These are phyloP conservation scores for Notechis scutatus DNA, from an alignment of 2,113 vertebrate species.

Conservation along the genomic window DNA sequence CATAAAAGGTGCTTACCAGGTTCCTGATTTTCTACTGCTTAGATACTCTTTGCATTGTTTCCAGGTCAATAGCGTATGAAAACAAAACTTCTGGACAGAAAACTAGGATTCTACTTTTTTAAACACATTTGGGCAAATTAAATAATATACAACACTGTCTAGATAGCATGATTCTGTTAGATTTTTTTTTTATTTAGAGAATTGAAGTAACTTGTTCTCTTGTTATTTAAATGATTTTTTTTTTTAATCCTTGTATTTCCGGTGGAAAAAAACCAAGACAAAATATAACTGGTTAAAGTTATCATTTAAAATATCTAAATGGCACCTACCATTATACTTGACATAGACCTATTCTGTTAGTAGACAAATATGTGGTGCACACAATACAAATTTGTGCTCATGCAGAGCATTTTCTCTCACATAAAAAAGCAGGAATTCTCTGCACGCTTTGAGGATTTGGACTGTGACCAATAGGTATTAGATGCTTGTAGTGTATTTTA, in stretches of 20 bases:
- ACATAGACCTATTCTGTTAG: not conserved
- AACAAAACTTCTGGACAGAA: not conserved
- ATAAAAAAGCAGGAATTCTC: not conserved
- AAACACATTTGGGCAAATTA: not conserved
- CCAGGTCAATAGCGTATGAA: not conserved
- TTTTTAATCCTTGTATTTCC: not conserved
- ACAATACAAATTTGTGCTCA: not conserved
- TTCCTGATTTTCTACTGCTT: not conserved
- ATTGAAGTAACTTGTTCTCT: not conserved
- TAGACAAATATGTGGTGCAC: not conserved
- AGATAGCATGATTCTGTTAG: not conserved
- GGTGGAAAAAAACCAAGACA: not conserved
- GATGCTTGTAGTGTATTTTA: slow-evolving; percentile 36
- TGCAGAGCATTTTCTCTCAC: not conserved
- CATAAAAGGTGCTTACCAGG: not conserved
- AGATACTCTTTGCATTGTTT: not conserved
- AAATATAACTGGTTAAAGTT: not conserved
- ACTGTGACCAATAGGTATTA: slow-evolving; percentile 25
- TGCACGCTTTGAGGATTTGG: slow-evolving; percentile 22
- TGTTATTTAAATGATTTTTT: not conserved
- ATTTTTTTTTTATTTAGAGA: not conserved
- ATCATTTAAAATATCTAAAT: not conserved
- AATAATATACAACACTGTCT: not conserved
- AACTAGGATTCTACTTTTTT: not conserved
- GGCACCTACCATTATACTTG: not conserved